Evolutionary conservation across 2,797 vertebrate genomes (phyloP).

Genomic region (Gymnopithys bicolor): DNA sequence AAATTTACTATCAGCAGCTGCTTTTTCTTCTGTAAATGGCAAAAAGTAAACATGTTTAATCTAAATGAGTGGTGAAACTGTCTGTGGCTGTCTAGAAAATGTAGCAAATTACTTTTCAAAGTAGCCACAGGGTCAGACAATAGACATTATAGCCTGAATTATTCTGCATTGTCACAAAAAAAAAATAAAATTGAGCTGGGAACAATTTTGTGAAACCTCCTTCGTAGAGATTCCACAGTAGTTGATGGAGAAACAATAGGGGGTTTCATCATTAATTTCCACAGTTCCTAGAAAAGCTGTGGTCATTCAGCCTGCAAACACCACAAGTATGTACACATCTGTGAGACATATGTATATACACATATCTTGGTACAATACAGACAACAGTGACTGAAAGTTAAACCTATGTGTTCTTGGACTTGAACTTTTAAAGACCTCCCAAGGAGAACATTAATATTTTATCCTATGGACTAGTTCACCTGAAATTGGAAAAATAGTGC

Average conservation of each 20-base stretch:
- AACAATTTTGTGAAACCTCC: neutral
- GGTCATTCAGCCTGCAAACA: neutral
- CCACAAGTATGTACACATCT: neutral
- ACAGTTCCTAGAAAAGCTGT: neutral
- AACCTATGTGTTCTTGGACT: neutral
- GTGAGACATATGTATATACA: neutral
- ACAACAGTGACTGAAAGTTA: neutral
- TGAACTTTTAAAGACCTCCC: neutral
- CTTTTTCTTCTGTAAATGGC: neutral
- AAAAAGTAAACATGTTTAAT: slow-evolving; percentile 17
- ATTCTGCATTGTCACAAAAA: neutral
- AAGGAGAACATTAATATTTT: neutral
- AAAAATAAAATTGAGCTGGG: neutral
- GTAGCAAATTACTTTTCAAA: neutral
- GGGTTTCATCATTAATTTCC: neutral
- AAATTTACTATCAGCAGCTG: neutral
- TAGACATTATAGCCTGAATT: neutral
- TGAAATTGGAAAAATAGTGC: neutral
- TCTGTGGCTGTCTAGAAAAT: neutral
- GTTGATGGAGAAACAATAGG: neutral
- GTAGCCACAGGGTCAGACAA: neutral
- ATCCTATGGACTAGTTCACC: neutral
- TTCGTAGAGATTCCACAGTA: neutral
- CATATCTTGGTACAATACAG: neutral
- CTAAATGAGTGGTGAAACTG: neutral